Conservation (phyloP, 2,797 vertebrate genomes). For the Darevskia mixta region DNA sequence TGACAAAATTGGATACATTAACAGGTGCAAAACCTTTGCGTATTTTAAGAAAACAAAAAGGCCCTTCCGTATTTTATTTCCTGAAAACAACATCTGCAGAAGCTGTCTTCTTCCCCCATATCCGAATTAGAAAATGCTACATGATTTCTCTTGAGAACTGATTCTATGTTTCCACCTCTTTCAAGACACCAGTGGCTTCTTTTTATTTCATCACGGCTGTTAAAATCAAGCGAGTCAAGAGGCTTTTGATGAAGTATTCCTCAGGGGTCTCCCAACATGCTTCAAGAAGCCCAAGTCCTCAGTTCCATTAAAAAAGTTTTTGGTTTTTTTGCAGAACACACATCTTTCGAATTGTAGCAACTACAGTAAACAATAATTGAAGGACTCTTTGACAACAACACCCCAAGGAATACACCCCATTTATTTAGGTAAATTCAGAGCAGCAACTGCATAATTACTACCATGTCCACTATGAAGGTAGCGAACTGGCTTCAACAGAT, state of each 20-base stretch:
- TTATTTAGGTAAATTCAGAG: neutral
- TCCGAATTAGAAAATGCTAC: slow-evolving; percentile 13
- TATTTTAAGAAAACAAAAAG: slow-evolving; percentile 40
- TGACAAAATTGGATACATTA: slow-evolving; percentile 18
- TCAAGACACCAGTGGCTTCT: slow-evolving; percentile 7
- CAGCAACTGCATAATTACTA: neutral
- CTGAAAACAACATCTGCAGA: slow-evolving; percentile 15
- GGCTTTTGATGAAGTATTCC: rapidly evolving
- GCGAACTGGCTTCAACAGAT: neutral
- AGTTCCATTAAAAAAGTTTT: neutral
- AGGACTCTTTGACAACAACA: neutral
- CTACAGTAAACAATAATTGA: neutral
- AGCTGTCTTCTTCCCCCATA: slow-evolving; percentile 28
- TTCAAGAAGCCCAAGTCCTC: neutral
- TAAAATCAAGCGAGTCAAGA: neutral
- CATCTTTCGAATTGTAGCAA: neutral
- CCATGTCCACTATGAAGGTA: neutral
- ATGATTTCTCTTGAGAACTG: slow-evolving; percentile 34
- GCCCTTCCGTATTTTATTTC: slow-evolving; percentile 2
- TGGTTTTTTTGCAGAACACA: neutral
- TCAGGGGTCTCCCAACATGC: rapidly evolving
- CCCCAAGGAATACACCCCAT: neutral
- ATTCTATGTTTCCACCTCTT: neutral
- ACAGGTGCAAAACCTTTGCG: slow-evolving; percentile 30
- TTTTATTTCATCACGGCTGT: neutral